A percentile compares a stretch with the other conserved stretches of the same genome.
Evolutionary conservation across 2,113 vertebrate genomes (phyloP).

Genomic region (Dasyprocta punctata): DNA sequence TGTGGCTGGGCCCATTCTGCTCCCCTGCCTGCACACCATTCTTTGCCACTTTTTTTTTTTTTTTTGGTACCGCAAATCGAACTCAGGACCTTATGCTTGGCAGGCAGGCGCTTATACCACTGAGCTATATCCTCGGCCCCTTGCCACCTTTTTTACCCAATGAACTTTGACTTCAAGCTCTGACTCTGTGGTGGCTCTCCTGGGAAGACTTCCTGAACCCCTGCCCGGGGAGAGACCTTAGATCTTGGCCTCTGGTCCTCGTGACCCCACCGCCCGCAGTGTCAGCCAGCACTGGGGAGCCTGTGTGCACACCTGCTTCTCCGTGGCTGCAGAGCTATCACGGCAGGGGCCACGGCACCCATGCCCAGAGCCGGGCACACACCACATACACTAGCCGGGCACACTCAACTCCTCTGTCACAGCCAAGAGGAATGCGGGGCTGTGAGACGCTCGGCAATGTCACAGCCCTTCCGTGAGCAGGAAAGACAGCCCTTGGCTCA

Average conservation of each 20-base stretch:
- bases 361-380: background rate
- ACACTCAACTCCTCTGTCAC: background rate
- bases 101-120: too few relatives aligned
- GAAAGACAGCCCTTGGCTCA: background rate
- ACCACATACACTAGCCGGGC: accelerated
- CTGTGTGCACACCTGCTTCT: background rate
- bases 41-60: background rate
- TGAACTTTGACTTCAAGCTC: background rate
- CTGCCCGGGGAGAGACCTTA: background rate
- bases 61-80: too few relatives aligned
- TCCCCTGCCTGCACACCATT: background rate
- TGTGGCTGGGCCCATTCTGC: background rate
- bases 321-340: accelerated
- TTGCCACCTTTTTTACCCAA: background rate
- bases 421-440: background rate
- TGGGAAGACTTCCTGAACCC: background rate
- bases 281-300: accelerated
- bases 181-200: background rate
- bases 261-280: accelerated
- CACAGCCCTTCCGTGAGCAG: accelerated
- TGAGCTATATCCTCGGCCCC: background rate
- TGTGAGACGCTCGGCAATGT: too few relatives aligned
- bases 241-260: background rate
- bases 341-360: accelerated
- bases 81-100: too few relatives aligned